Conservation (phyloP, 2,797 vertebrate genomes). For the Malacoraja senta region DNA sequence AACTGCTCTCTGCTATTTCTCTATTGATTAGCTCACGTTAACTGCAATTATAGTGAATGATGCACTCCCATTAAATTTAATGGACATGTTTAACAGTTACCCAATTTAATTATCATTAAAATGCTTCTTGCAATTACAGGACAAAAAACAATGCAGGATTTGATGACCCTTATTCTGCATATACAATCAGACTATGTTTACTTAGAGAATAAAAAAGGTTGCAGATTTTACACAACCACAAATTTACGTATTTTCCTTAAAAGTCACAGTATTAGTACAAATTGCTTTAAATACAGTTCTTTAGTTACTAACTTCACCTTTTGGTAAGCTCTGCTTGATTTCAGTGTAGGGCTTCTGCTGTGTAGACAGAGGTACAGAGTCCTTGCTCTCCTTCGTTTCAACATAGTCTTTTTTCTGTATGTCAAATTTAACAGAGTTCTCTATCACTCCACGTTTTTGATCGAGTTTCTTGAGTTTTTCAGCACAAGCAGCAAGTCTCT, state of each 20-base stretch:
- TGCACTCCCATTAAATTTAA: neutral
- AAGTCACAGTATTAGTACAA: neutral
- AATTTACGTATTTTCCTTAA: too few relatives aligned
- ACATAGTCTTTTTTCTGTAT: constrained; percentile 62
- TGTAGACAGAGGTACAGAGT: constrained; percentile 55
- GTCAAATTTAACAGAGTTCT: constrained; percentile 48
- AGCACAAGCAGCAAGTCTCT: constrained; percentile 86
- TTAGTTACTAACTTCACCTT: constrained; percentile 59
- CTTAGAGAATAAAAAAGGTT: neutral
- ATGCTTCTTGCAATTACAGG: neutral
- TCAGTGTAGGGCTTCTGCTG: constrained; percentile 67
- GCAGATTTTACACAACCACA: neutral
- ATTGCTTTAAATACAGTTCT: neutral
- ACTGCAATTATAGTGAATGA: neutral
- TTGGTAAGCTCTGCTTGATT: constrained; percentile 61
- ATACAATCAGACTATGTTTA: neutral
- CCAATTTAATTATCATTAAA: neutral
- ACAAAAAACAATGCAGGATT: neutral
- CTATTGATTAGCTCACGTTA: neutral
- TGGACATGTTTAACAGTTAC: neutral
- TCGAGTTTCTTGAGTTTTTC: constrained; percentile 94
- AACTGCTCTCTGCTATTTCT: neutral
- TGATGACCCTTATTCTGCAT: neutral
- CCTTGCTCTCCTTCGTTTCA: constrained; percentile 55
- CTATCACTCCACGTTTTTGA: constrained; percentile 79